Base-by-base conservation (phyloP, 2,113 vertebrate genomes). In the Acrocephalus kingi region DNA sequence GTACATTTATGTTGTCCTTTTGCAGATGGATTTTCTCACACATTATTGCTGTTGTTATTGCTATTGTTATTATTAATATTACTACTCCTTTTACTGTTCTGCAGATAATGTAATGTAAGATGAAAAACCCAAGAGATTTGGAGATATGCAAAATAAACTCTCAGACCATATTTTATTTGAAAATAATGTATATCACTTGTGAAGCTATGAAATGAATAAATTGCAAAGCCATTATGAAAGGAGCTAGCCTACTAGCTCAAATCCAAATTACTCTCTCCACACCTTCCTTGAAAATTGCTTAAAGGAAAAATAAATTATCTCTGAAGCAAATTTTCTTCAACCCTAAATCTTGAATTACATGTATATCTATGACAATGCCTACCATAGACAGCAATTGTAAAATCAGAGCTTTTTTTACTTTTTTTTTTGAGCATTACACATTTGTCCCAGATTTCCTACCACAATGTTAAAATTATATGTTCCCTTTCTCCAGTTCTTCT, bases 121-220 rank as follows among this genome's bases (percentile, higher is more conserved):
- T 6, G 13, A 78, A 87, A 90, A 90, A n/a, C 7, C 11, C 2
- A 2, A 84, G 22, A 61, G 41, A 23, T 76, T 45, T 82, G 37
- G 48, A 76, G 61, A 74, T 21, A 55, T 39, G 28, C 5, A 87
- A 76, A 92, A 84, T 64, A 86, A 94, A 78, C 85, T 46, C 54
- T 75, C 54, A 82, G 48, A 30, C 13, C 13, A 56, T 48, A 49
- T 18, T 84, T 37, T 58, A 27, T 89, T 89, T 84, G 69, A 87
- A 91, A 95, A 78, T 52, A 75, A 75, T 64, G 8, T 33, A 33
- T 62, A 55, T 74, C 30, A 78, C 16, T 33, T 13, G 3, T 45
- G 73, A 92, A 92, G 20, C 48, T 68, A 37, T 76, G 49, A 81
- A 61, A 30, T 67, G 31, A 86, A 92, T 61, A 92, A 89, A 82